Conservation (phyloP, 1,140 invertebrate species). For the Drosophila mauritiana region DNA sequence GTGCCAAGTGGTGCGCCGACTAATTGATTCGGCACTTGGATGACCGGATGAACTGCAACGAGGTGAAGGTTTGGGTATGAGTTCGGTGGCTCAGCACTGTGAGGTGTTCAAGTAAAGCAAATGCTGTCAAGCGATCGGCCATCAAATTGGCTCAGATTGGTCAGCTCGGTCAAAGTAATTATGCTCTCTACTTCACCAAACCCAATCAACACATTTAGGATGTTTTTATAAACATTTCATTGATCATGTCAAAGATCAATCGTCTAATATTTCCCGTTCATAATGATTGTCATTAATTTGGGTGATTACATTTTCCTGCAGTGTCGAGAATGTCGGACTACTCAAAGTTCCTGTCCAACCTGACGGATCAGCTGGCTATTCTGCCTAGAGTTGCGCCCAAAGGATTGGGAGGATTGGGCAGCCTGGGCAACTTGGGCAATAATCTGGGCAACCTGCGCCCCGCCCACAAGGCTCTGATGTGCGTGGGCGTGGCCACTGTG, state of each 20-base stretch:
- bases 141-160: constrained; percentile 12
- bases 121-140: constrained; percentile 1
- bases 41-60: constrained; percentile 92
- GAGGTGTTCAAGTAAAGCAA: constrained; percentile 30
- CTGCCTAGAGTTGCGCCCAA: not conserved
- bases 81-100: not conserved
- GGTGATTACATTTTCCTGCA: not conserved
- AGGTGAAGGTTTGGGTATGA: constrained; percentile 14
- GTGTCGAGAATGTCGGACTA: constrained; percentile 16
- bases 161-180: not conserved
- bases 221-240: not conserved
- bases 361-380: constrained; percentile 14
- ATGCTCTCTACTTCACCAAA: not conserved
- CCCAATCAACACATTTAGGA: not conserved
- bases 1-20: constrained; percentile 94
- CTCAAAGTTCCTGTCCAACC: constrained; percentile 1
- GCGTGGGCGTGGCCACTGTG: constrained; percentile 36
- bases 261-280: too few relatives aligned
- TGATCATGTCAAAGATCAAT: too few relatives aligned
- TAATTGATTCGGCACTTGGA: constrained; percentile 95
- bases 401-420: not conserved
- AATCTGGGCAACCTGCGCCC: constrained; percentile 18
- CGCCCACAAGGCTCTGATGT: constrained; percentile 32
- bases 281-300: too few relatives aligned
- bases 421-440: not conserved